These are phyloP conservation scores for Mirounga angustirostris DNA, from an alignment of 2,113 vertebrate genomes.

Conservation along the genomic window DNA sequence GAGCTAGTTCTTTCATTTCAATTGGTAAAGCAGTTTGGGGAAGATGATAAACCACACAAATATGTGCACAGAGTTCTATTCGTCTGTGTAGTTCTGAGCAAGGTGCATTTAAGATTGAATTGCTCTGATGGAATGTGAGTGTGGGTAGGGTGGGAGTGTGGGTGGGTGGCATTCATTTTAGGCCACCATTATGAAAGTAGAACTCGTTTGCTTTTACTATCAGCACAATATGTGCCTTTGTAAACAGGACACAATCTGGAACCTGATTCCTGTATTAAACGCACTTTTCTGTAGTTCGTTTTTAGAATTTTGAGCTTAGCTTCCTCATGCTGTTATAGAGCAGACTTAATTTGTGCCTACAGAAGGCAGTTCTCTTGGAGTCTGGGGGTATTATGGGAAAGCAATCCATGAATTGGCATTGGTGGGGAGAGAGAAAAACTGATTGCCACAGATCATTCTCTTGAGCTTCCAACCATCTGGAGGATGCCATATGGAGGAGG, in stretches of 20 bases:
- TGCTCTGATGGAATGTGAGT: conserved; percentile 7
- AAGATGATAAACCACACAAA: conserved; percentile 59
- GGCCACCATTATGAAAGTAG: conserved; percentile 77
- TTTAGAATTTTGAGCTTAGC: conserved; percentile 70
- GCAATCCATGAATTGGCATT: conserved; percentile 32
- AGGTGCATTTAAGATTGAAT: conserved; percentile 73
- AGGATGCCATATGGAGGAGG: conserved; percentile 49
- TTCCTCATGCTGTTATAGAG: conserved; percentile 43
- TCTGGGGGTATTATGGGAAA: conserved; percentile 35
- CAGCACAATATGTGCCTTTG: conserved; percentile 78
- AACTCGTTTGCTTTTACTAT: conserved; percentile 76
- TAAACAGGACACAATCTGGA: conserved; percentile 83
- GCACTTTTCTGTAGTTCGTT: conserved; percentile 49
- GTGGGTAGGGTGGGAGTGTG: conserved; percentile 13
- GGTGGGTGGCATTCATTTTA: conserved; percentile 73
- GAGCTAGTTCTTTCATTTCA: conserved; percentile 60
- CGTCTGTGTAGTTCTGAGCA: conserved; percentile 54
- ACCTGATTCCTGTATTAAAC: conserved; percentile 63
- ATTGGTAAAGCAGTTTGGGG: conserved; percentile 63
- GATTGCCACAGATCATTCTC: conserved; percentile 37
- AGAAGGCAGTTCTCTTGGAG: conserved; percentile 67
- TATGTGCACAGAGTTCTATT: conserved; percentile 47
- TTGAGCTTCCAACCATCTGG: conserved; percentile 63
- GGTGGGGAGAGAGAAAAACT: conserved; percentile 23
- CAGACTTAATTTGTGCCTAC: conserved; percentile 59